phyloP scores from a whole-genome alignment of 1,140 invertebrate genomes.

The Bombus fervidus region DNA sequence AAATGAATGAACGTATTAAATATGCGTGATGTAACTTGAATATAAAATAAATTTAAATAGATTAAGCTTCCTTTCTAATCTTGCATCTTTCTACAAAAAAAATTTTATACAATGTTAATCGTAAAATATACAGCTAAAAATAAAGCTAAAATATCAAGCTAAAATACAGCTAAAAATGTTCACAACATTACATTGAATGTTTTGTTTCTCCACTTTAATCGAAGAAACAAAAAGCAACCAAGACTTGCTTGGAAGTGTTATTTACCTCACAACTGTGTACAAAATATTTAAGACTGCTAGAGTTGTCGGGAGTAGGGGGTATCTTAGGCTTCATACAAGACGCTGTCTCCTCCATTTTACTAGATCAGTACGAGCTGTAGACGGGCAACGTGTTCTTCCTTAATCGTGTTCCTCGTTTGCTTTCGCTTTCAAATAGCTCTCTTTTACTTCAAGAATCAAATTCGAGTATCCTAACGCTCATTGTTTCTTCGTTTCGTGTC shows the following conservation, averaged over 20 bases:
- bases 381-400: slow-evolving; percentile 55
- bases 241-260: not conserved
- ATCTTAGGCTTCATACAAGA: slow-evolving; percentile 68
- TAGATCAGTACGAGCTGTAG: slow-evolving; percentile 68
- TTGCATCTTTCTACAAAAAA: no score
- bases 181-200: not conserved
- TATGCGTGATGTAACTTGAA: no score
- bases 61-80: no score
- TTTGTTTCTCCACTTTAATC: not conserved
- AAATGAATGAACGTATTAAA: no score
- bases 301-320: slow-evolving; percentile 62
- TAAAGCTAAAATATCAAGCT: no score
- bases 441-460: not conserved
- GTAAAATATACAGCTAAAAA: no score
- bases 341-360: slow-evolving; percentile 59
- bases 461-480: not conserved
- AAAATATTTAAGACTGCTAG: slow-evolving; percentile 28
- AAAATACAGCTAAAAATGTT: not conserved
- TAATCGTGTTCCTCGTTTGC: slow-evolving; percentile 23
- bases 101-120: no score
- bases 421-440: slow-evolving; percentile 16
- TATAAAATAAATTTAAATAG: no score
- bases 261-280: not conserved
- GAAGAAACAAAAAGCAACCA: not conserved
- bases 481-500: not conserved